Conservation (phyloP, 2,113 vertebrate species). For the Callipepla californica region DNA sequence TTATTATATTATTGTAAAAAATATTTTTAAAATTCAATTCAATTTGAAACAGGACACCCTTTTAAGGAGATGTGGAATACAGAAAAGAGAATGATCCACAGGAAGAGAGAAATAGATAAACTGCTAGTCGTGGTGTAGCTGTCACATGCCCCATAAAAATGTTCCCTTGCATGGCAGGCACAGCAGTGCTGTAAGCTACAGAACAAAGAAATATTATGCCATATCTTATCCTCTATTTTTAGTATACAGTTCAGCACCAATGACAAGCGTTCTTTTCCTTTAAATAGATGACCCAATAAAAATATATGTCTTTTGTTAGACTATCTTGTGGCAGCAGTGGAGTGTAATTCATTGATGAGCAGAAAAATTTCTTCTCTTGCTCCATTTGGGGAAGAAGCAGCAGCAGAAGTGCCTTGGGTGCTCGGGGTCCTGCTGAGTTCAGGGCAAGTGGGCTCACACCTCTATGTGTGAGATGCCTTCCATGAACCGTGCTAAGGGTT, state of each 20-base stretch:
- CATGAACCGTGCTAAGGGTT: not conserved
- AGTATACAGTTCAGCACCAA: not conserved
- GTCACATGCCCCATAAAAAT: not conserved
- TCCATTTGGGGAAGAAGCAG: not conserved
- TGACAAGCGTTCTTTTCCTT: not conserved
- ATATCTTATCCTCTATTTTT: not conserved
- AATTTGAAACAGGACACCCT: not conserved
- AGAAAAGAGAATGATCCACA: not conserved
- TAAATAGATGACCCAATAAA: conserved; percentile 21
- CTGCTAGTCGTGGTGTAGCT: not conserved
- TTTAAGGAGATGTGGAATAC: not conserved
- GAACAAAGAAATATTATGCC: not conserved
- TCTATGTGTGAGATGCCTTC: not conserved
- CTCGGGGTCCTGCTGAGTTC: not conserved
- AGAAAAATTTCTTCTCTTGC: not conserved
- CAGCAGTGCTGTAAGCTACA: not conserved
- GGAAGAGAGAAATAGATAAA: not conserved
- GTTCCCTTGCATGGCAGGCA: not conserved
- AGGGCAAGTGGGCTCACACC: not conserved
- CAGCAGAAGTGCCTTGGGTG: not conserved
- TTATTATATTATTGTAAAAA: not conserved
- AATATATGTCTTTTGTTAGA: not conserved
- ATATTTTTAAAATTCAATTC: not conserved
- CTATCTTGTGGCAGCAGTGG: not conserved
- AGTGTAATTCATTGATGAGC: not conserved